A percentile compares a stretch with the other conserved stretches of the same genome.
Evolutionary conservation across 2,888 invertebrate genomes (phyloP).

Genomic region (Anoncus sp.): DNA sequence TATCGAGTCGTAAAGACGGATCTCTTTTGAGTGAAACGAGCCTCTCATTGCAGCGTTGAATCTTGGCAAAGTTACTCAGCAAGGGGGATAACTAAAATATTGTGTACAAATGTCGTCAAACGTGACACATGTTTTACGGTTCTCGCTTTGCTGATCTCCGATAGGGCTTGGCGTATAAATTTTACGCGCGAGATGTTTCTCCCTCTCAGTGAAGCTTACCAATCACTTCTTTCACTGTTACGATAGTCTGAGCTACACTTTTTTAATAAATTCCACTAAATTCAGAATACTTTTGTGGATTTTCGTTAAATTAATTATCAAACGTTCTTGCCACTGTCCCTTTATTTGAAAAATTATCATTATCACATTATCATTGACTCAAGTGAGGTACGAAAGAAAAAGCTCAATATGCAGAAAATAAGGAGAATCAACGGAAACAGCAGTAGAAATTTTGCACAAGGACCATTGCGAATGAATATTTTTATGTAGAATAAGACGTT

Average conservation of each 20-base stretch:
- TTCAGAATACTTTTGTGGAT: neutral
- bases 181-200: no score
- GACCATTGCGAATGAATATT: neutral
- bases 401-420: neutral
- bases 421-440: neutral
- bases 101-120: no score
- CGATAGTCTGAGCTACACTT: neutral
- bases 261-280: neutral
- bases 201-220: no score
- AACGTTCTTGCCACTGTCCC: no score
- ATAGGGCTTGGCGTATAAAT: no score
- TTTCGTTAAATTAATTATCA: no score
- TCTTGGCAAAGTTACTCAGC: neutral
- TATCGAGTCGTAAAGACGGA: constrained; percentile 7
- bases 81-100: no score
- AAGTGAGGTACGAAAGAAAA: neutral
- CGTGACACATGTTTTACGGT: neutral
- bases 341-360: no score
- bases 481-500: neutral
- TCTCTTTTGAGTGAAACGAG: neutral
- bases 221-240: no score
- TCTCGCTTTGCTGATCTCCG: no score
- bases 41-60: neutral
- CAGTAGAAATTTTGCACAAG: neutral
- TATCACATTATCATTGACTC: neutral